Evolutionary conservation across 2,888 invertebrate species (phyloP).

Genomic region (Petrolisthes manimaculis): DNA sequence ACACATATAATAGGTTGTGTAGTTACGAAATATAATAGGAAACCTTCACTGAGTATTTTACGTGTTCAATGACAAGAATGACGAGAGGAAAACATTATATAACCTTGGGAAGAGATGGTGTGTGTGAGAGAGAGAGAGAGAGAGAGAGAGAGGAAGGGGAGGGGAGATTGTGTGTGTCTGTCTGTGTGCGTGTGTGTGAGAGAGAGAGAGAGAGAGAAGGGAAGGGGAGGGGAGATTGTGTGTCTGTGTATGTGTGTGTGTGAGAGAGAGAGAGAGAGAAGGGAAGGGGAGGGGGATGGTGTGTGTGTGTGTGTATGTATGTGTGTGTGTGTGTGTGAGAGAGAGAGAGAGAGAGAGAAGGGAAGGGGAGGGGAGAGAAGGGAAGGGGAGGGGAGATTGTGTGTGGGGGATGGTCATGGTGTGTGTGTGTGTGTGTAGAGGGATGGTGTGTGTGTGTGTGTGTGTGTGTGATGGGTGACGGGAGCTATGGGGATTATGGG

Average conservation of each 20-base stretch:
- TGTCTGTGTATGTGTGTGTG: background rate
- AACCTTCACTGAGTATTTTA: background rate
- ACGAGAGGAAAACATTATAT: background rate
- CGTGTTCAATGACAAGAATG: background rate
- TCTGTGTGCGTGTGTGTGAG: conserved; percentile 1
- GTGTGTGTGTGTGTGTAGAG: no score
- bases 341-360: background rate
- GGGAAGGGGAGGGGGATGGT: background rate
- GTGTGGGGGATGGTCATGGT: no score
- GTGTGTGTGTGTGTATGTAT: background rate
- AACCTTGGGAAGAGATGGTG: background rate
- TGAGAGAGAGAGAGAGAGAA: background rate
- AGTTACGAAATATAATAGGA: background rate
- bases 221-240: no score
- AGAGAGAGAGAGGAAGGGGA: no score
- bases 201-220: conserved; percentile 23
- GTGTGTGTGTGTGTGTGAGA: background rate
- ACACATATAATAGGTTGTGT: background rate
- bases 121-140: no score
- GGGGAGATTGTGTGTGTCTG: no score
- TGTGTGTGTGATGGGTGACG: no score
- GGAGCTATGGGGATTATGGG: background rate
- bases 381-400: background rate
- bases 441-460: no score
- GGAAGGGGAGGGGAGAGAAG: background rate